Base-by-base conservation (phyloP, 2,113 vertebrate genomes). In the Nothocercus julius region DNA sequence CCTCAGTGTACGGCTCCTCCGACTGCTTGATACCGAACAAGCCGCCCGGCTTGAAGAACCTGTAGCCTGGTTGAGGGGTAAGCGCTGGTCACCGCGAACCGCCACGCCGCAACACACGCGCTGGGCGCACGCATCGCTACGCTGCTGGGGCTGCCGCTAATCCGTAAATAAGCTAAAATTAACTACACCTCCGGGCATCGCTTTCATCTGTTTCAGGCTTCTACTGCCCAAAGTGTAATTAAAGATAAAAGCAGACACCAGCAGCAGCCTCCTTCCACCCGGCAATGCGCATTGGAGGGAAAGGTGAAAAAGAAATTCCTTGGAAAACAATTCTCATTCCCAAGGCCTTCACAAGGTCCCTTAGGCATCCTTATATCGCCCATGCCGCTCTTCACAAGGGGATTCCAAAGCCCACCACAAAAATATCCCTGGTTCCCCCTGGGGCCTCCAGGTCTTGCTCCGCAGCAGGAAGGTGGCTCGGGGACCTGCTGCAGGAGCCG, bases 21-120 rank as follows among this genome's bases (percentile, higher is more conserved):
- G 88, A 54, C 14, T 88, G 88, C 12, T 97, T 96, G 7, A 94
- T 92, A 2, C 95, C 90, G 0, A 97, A 97, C 30, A 96, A 40
- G 1, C 90, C 92, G 1, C 90, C 88, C 1, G 96, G 93, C 86
- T 96, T 96, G 40, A 97, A 97, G 25, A 95, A 97, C 1, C 96
- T 62, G 56, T 96, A 97, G 27, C 85, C 95, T 97, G 93, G 25
- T 16, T 1, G n/a, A 19, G 70, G 63, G 5, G 42, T 1, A 38
- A 22, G 74, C 61, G 51, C 28, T 0, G 36, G 70, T 94, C 82
- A 54, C 30, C 30, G 0, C 3, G 7, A 49, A 5, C 34, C 1
- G 12, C 24, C 49, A 6, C 25, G 0, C 63, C 2, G 44, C 14
- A 2, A 15, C 27, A 51, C 42, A 7, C 5, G 12, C 16, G 2